A percentile compares a stretch with the other conserved stretches of the same genome.
Evolutionary conservation across 2,888 invertebrate genomes (phyloP).

Genomic region (Amphiduros pacificus): DNA sequence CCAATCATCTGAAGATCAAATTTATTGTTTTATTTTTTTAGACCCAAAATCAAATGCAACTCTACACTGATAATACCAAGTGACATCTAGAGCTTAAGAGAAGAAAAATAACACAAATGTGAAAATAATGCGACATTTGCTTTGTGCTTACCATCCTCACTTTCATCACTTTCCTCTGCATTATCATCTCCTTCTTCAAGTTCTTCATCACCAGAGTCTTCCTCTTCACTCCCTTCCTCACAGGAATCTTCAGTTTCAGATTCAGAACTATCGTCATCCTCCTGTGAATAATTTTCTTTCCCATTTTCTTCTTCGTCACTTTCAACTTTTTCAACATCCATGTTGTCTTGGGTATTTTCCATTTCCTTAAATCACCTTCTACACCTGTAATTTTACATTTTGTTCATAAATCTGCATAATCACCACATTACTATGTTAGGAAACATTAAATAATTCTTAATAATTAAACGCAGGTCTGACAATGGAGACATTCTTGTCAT

Average conservation of each 20-base stretch:
- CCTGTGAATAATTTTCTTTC: conserved; percentile 14
- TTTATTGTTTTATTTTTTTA: neutral
- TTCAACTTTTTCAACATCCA: conserved; percentile 5
- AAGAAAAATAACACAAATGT: no score
- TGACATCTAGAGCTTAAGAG: neutral
- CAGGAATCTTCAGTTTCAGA: conserved; percentile 8
- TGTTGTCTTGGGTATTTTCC: no score
- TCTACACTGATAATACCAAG: neutral
- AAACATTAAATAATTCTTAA: no score
- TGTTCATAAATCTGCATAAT: no score
- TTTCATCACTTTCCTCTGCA: neutral
- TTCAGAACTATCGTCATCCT: conserved; percentile 3
- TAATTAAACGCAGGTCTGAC: no score
- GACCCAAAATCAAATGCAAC: neutral
- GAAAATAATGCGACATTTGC: no score
- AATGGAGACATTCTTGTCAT: no score
- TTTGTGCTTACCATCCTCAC: neutral
- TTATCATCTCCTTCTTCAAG: conserved; percentile 19
- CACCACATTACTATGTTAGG: no score
- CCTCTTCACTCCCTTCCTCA: conserved; percentile 23
- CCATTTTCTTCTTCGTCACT: conserved; percentile 32
- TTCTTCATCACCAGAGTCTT: conserved; percentile 8
- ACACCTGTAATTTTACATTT: no score
- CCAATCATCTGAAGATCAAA: neutral
- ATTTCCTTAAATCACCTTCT: no score